Conservation (phyloP, 1,140 invertebrate genomes). For the Helicoverpa armigera region DNA sequence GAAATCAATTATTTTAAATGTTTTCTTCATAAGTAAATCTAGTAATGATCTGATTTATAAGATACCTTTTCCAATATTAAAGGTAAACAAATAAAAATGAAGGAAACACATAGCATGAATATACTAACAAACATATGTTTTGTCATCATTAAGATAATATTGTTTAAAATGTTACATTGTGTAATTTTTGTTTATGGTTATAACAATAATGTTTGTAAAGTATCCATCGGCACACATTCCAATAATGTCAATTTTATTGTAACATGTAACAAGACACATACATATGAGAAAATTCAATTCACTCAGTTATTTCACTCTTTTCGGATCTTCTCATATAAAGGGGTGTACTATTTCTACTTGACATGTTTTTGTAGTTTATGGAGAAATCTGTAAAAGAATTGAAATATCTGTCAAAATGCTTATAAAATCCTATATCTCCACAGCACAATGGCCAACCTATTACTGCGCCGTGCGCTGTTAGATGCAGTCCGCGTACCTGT, state of each 20-base stretch:
- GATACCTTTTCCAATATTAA: too few species aligned
- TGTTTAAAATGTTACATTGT: neutral
- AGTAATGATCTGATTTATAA: too few species aligned
- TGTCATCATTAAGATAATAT: slow-evolving; percentile 7
- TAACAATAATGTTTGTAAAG: slow-evolving; percentile 7
- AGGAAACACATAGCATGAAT: too few species aligned
- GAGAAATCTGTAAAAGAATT: neutral
- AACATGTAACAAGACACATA: neutral
- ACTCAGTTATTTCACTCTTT: too few species aligned
- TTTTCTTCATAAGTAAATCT: too few species aligned
- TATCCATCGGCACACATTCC: neutral
- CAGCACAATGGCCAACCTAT: slow-evolving; percentile 76
- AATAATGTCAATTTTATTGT: neutral
- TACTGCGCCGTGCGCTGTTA: slow-evolving; percentile 79
- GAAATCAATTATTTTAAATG: too few species aligned
- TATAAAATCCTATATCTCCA: slow-evolving; percentile 50
- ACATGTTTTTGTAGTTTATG: too few species aligned
- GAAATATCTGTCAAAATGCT: neutral
- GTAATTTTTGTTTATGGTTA: neutral
- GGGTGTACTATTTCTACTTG: too few species aligned
- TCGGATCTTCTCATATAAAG: too few species aligned
- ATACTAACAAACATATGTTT: too few species aligned
- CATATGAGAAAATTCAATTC: too few species aligned
- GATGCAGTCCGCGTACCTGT: slow-evolving; percentile 80
- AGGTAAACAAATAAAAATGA: too few species aligned